Base-by-base conservation (phyloP, 2,113 vertebrate species). In the Eulacestoma nigropectus region DNA sequence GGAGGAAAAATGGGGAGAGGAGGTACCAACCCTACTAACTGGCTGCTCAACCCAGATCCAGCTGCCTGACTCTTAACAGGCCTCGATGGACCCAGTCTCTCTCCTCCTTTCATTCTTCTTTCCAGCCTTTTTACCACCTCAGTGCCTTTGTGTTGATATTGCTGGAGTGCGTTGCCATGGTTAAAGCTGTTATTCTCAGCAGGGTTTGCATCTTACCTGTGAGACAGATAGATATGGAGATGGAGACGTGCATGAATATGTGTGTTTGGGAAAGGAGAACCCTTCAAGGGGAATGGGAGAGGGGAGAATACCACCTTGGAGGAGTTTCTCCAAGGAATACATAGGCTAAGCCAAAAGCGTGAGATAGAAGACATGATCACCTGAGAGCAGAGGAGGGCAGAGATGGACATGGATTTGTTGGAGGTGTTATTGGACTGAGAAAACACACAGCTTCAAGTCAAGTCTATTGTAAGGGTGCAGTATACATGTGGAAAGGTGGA, bases 161-260 rank as follows among this genome's bases (percentile, higher is more conserved):
- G 32, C 52, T 57, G 16, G 44, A 72, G 41, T 1, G 0, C 0
- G 77, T 95, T 96, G 91, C 96, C 83, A 88, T 95, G 93, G 97
- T 87, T 96, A 91, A 93, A 79, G 79, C 72, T 90, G 63, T 62
- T 65, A 56, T 83, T 87, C 90, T 72, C 77, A 85, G 79, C 70
- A 83, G 56, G 18, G 52, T 65, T 93, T 89, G 68, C 84, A 57
- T 93, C 84, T 67, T 76, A 94, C 82, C 82, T 91, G 39, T 50
- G 52, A 90, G 90, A 69, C 5, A 5, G 41, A 47, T 11, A 46
- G 50, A 35, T 18, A 21, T 0, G 6, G 72, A 87, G 57, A 41
- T 42, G 26, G 65, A 59, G 75, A 67, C 1, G 8, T 46, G 17
- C 41, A 23, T 57, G 62, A 74, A 37, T 56, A 37, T 7, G 2